These are phyloP conservation scores for Heteromurus nitidus DNA, from an alignment of 2,888 invertebrate species.

Conservation along the genomic window DNA sequence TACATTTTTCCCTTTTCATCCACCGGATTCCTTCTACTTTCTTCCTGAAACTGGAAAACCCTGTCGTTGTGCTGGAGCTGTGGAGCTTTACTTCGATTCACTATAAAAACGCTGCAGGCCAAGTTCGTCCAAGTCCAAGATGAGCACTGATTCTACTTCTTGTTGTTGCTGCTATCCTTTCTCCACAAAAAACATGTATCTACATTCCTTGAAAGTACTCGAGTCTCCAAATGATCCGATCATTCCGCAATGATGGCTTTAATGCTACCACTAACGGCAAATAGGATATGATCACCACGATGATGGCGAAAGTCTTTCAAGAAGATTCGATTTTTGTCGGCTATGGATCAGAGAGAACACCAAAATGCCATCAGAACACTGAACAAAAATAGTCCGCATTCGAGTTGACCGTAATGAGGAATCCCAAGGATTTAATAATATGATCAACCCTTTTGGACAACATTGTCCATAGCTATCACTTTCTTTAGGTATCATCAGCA, in stretches of 20 bases:
- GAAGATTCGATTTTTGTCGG: not conserved
- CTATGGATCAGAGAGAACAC: not conserved
- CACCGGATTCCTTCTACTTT: no score
- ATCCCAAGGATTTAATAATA: no score
- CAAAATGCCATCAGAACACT: no score
- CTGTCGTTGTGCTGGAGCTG: no score
- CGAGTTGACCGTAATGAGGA: no score
- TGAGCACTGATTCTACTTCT: not conserved
- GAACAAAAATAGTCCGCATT: no score
- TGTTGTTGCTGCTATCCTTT: not conserved
- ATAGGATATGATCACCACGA: not conserved
- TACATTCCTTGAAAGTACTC: not conserved
- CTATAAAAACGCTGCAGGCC: not conserved
- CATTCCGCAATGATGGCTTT: slow-evolving; percentile 15
- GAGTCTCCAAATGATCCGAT: slow-evolving; percentile 11
- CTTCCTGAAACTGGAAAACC: no score
- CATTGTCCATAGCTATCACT: no score
- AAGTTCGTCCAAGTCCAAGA: not conserved
- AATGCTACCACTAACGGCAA: not conserved
- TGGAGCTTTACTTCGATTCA: no score
- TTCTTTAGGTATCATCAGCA: no score
- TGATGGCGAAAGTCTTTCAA: not conserved
- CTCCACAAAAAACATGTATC: no score
- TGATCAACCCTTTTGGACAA: no score
- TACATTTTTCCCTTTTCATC: slow-evolving; percentile 12